These are phyloP conservation scores for Trachemys scripta DNA, from an alignment of 2,113 vertebrate species.

Conservation along the genomic window DNA sequence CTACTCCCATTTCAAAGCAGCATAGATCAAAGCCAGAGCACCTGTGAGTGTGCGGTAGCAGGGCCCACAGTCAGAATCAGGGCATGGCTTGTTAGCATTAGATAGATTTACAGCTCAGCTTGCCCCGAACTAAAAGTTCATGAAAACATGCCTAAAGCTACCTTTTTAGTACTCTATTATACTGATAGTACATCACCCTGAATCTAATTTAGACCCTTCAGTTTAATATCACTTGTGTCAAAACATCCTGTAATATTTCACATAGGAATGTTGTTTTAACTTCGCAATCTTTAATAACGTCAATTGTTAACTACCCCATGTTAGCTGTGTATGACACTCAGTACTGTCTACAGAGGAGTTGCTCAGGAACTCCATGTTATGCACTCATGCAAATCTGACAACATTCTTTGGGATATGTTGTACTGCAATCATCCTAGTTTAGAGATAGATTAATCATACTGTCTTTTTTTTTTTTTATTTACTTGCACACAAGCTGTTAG, in stretches of 20 bases:
- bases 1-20: not conserved
- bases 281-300: not conserved
- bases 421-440: not conserved
- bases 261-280: not conserved
- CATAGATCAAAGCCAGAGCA: not conserved
- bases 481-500: not conserved
- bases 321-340: not conserved
- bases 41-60: not conserved
- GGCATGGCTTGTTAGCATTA: too few relatives aligned
- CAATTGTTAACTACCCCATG: accelerated
- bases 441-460: not conserved
- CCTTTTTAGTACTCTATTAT: not conserved
- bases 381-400: not conserved
- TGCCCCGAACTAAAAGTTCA: not conserved
- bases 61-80: not conserved
- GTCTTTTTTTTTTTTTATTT: not conserved
- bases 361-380: not conserved
- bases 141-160: not conserved
- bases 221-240: not conserved
- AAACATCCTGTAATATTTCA: not conserved
- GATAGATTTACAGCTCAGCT: not conserved
- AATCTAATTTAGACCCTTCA: not conserved
- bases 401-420: not conserved
- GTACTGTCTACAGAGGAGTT: not conserved
- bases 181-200: not conserved